These are phyloP conservation scores for Lagodon rhomboides DNA, from an alignment of 2,797 vertebrate genomes.

Conservation along the genomic window DNA sequence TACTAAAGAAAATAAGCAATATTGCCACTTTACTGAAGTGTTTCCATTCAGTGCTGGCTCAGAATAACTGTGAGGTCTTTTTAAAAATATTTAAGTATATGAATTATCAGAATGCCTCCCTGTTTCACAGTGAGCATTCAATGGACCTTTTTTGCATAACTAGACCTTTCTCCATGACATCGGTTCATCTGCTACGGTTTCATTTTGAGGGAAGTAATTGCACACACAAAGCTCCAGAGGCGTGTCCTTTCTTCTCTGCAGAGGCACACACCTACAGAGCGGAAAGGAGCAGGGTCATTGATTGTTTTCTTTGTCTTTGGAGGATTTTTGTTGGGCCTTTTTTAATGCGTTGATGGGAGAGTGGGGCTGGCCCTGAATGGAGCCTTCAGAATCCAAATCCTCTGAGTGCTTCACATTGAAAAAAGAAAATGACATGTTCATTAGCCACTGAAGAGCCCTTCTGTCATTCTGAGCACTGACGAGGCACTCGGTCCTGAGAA, in stretches of 20 bases:
- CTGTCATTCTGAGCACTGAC: slow-evolving; percentile 21
- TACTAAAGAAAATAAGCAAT: not conserved
- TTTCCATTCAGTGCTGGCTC: not conserved
- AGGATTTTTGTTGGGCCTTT: slow-evolving; percentile 9
- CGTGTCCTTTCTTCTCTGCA: slow-evolving; percentile 19
- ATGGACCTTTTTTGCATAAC: slow-evolving; percentile 11
- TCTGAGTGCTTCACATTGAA: slow-evolving; percentile 22
- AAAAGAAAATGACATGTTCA: slow-evolving; percentile 40
- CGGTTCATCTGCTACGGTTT: slow-evolving; percentile 36
- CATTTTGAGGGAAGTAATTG: slow-evolving; percentile 27
- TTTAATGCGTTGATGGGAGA: slow-evolving; percentile 26
- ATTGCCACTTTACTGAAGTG: slow-evolving; percentile 7
- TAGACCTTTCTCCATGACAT: slow-evolving; percentile 35
- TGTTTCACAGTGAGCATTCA: slow-evolving; percentile 21
- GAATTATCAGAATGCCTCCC: slow-evolving; percentile 3
- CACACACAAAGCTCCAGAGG: slow-evolving; percentile 21
- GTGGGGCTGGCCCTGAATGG: slow-evolving; percentile 29
- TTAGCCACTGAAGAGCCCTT: slow-evolving; percentile 47
- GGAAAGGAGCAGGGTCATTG: slow-evolving; percentile 43
- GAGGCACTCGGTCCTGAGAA: slow-evolving; percentile 44
- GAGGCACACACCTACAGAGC: slow-evolving; percentile 14
- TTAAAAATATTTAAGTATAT: not conserved
- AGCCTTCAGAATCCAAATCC: slow-evolving; percentile 43
- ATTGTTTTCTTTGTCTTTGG: slow-evolving; percentile 59
- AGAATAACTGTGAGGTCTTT: not conserved